Percentiles rank a stretch among this genome's conserved stretches.
Conservation (phyloP, 2,888 invertebrate genomes). For the Glyphotaelius pellucidus region DNA sequence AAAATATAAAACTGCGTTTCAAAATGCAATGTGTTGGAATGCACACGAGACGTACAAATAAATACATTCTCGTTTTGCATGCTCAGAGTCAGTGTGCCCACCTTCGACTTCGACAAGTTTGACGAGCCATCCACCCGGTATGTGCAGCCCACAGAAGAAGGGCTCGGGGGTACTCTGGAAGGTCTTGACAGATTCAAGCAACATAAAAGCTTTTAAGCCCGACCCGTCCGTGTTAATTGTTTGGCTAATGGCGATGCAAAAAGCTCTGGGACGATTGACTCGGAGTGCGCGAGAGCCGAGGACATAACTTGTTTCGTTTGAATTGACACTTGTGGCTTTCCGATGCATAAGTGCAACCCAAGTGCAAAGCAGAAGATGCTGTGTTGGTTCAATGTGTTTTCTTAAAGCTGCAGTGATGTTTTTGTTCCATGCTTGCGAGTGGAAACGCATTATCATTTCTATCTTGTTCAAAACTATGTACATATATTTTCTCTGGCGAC, state of each 20-base stretch:
- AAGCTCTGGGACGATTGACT: constrained; percentile 25
- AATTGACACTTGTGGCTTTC: not conserved
- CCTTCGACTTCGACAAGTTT: not conserved
- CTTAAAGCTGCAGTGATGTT: not conserved
- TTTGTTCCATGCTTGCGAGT: not conserved
- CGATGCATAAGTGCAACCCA: not conserved
- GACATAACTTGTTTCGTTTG: constrained; percentile 5
- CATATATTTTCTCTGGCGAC: not conserved
- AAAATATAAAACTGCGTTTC: not conserved
- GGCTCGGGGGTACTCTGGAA: not conserved
- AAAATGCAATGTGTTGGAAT: not conserved
- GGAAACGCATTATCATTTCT: not conserved
- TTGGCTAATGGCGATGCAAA: constrained; percentile 32
- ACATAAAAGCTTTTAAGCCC: constrained; percentile 22
- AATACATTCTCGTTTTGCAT: not conserved
- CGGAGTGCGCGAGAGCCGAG: constrained; percentile 5
- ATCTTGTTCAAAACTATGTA: not conserved
- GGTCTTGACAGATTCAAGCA: not conserved
- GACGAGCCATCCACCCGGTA: not conserved
- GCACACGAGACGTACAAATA: not conserved
- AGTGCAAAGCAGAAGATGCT: not conserved
- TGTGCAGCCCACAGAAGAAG: not conserved
- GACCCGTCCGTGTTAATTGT: constrained; percentile 23
- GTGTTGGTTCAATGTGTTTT: not conserved
- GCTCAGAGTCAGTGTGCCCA: not conserved